Percentiles rank a stretch among this genome's conserved stretches.
Evolutionary conservation across 2,113 vertebrate genomes (phyloP).

Genomic region (Myodes glareolus): DNA sequence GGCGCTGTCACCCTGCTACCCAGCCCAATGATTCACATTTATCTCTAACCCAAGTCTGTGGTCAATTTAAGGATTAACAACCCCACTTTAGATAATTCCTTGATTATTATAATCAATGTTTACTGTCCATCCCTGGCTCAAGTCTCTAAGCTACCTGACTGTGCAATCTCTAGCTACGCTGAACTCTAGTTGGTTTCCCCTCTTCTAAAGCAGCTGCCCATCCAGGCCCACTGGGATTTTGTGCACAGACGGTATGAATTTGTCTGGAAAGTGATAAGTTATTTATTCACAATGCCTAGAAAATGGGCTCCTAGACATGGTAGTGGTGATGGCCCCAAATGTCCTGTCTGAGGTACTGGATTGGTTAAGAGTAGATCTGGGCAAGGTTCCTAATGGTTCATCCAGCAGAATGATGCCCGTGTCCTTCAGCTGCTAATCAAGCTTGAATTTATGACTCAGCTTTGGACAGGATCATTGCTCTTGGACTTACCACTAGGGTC

Average conservation of each 20-base stretch:
- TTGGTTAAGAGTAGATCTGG: constrained; percentile 83
- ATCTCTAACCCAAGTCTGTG: constrained; percentile 44
- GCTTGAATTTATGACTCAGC: constrained; percentile 48
- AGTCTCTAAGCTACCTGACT: not conserved
- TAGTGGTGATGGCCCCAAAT: constrained; percentile 80
- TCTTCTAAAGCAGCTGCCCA: constrained; percentile 29
- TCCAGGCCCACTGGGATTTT: constrained; percentile 60
- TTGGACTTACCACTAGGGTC: constrained; percentile 71
- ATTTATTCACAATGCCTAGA: constrained; percentile 80
- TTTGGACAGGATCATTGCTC: constrained; percentile 66
- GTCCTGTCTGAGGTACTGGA: constrained; percentile 88
- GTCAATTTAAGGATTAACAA: constrained; percentile 18
- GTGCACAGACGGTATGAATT: constrained; percentile 72
- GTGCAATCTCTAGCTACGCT: not conserved
- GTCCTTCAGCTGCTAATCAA: constrained; percentile 68
- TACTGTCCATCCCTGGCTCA: constrained; percentile 48
- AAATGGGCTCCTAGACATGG: constrained; percentile 69
- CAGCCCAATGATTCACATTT: constrained; percentile 39
- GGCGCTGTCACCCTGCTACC: not conserved
- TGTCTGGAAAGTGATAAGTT: constrained; percentile 58
- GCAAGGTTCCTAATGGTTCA: constrained; percentile 78
- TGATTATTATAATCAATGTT: not conserved
- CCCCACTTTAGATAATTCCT: constrained; percentile 39
- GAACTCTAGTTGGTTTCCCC: not conserved
- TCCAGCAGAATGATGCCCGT: constrained; percentile 74